phyloP scores from a whole-genome alignment of 2,888 invertebrate genomes.

The Resseliella maxima region DNA sequence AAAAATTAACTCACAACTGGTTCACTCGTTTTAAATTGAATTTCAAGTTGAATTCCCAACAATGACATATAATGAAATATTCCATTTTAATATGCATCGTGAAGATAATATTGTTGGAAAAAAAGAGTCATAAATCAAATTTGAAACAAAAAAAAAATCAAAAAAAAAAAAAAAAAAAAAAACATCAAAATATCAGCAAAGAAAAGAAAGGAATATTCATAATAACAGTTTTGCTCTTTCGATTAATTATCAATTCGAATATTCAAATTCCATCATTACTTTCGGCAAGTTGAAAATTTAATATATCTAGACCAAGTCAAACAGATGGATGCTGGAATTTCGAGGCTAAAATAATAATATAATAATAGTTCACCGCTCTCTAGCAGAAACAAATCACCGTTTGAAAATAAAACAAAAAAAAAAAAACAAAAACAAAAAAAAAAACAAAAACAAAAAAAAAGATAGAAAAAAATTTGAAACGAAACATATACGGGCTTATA shows the following conservation, averaged over 20 bases:
- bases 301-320: too few species aligned
- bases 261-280: too few species aligned
- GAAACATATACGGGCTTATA: background rate
- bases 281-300: too few species aligned
- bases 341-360: too few species aligned
- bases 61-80: background rate
- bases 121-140: background rate
- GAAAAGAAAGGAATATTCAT: too few species aligned
- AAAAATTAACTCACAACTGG: too few species aligned
- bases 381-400: background rate
- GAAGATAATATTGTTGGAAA: background rate
- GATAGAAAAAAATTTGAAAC: too few species aligned
- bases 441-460: too few species aligned
- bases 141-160: background rate
- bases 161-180: background rate
- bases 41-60: background rate
- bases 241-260: too few species aligned
- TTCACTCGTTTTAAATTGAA: background rate
- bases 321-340: background rate
- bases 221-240: too few species aligned
- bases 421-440: too few species aligned
- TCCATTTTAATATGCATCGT: background rate
- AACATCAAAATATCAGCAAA: background rate
- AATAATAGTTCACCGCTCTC: slow-evolving; percentile 25
- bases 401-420: background rate